These are phyloP conservation scores for Mesaphorura yosii DNA, from an alignment of 1,140 invertebrate genomes.

Conservation along the genomic window DNA sequence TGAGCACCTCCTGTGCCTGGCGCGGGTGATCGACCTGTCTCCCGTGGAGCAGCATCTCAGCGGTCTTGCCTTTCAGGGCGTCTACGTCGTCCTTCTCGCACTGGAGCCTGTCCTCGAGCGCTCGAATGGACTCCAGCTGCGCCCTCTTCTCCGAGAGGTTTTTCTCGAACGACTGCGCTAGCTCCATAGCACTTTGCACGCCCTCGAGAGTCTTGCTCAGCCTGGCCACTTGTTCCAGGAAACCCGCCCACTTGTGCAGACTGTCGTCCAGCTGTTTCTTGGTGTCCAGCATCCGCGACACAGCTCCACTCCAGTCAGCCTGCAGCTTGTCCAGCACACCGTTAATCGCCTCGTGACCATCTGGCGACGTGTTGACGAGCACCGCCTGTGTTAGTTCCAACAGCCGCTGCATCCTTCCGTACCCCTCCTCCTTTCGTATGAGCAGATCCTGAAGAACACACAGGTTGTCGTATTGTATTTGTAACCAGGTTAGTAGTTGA, in stretches of 20 bases:
- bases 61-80: constrained; percentile 66
- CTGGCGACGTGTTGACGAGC: constrained; percentile 79
- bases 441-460: constrained; percentile 56
- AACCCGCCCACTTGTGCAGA: constrained; percentile 76
- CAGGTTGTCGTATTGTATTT: constrained; percentile 2
- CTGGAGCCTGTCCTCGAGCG: constrained; percentile 73
- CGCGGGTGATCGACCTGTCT: constrained; percentile 66
- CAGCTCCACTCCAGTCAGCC: constrained; percentile 75
- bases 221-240: constrained; percentile 73
- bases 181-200: constrained; percentile 56
- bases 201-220: constrained; percentile 69
- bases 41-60: constrained; percentile 73
- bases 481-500: not conserved
- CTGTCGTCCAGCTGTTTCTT: constrained; percentile 71
- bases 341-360: constrained; percentile 75
- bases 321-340: constrained; percentile 68
- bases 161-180: constrained; percentile 60
- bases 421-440: constrained; percentile 80
- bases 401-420: constrained; percentile 68
- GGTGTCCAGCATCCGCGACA: constrained; percentile 76
- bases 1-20: constrained; percentile 70
- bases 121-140: constrained; percentile 70
- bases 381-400: constrained; percentile 81
- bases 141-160: constrained; percentile 71
- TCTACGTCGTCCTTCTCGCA: constrained; percentile 89